Percentiles rank a stretch among this genome's conserved stretches.
Conservation (phyloP, 2,888 invertebrate species). For the Keiferia lycopersicella region DNA sequence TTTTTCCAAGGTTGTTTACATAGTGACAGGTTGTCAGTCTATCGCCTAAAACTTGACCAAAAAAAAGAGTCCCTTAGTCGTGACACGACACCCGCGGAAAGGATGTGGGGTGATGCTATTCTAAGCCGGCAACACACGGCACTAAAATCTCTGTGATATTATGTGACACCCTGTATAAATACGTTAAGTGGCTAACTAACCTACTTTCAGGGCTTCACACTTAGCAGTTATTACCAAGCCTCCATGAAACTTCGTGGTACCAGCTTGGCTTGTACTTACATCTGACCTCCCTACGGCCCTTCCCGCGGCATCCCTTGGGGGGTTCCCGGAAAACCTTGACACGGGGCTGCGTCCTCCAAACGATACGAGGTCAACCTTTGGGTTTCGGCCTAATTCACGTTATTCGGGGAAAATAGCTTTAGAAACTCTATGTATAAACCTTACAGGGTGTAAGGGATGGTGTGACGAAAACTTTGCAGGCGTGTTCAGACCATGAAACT, state of each 20-base stretch:
- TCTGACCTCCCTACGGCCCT: slow-evolving; percentile 5
- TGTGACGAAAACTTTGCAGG: no score
- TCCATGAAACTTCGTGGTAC: neutral
- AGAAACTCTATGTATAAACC: neutral
- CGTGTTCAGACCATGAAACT: no score
- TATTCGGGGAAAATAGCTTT: neutral
- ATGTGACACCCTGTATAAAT: neutral
- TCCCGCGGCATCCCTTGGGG: slow-evolving; percentile 2
- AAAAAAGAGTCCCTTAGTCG: no score
- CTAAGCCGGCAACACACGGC: no score
- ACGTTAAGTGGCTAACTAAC: neutral
- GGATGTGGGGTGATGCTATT: no score
- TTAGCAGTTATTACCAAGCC: neutral
- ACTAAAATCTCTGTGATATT: no score
- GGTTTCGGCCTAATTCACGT: neutral
- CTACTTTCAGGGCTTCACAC: neutral
- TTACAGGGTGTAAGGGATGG: no score
- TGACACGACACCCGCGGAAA: no score
- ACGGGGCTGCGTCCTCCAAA: slow-evolving; percentile 15
- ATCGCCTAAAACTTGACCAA: no score
- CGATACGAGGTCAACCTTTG: neutral
- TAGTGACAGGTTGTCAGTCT: no score
- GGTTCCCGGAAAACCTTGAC: slow-evolving; percentile 23
- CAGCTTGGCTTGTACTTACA: neutral
- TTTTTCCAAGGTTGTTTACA: no score